Base-by-base conservation (phyloP, 2,113 vertebrate species). In the Ovis canadensis region DNA sequence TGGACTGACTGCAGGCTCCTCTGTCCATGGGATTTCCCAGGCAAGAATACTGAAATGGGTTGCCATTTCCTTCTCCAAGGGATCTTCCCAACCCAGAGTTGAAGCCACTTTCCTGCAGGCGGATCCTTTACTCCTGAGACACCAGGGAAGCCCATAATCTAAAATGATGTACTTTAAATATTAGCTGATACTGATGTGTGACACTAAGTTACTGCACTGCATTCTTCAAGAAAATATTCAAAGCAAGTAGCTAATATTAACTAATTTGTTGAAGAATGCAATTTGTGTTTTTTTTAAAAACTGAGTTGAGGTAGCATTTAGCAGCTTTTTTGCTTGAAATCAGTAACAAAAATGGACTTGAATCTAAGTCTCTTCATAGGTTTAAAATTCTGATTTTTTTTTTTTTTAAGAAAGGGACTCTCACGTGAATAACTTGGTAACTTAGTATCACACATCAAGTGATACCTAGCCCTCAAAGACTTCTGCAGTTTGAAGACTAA, bases 311-410 rank as follows among this genome's bases (percentile, higher is more conserved):
- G 12, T 82, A 96, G 36, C 55, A 92, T 17, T 50, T 71, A 88
- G 27, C 85, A 90, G 9, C 25, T 92, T 86, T 91, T 95, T 97
- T 86, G 64, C 50, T 95, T 88, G 54, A 94, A 83, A 52, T 90
- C 16, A 78, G 1, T 50, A 74, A 90, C 33, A 57, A 74, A 88
- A 82, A 77, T 86, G 55, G 29, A 57, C 43, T 91, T 57, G 29
- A 83, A 6, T 87, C 45, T 96, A 67, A 95, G 88, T 96, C 17
- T 96, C 15, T 91, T 23, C 29, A n/a, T 91, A 93, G 33, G 31
- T 74, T 82, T 81, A 90, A 88, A 52, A 92, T 92, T 92, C 48
- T 60, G 36, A 57, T 59, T 84, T 85, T 40, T 77, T 77, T 50
- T 88, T 67, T 6, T 96, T 94, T 88, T 31, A 2, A 60, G 50